Conservation (phyloP, 2,113 vertebrate genomes). For the Lophura nycthemera region DNA sequence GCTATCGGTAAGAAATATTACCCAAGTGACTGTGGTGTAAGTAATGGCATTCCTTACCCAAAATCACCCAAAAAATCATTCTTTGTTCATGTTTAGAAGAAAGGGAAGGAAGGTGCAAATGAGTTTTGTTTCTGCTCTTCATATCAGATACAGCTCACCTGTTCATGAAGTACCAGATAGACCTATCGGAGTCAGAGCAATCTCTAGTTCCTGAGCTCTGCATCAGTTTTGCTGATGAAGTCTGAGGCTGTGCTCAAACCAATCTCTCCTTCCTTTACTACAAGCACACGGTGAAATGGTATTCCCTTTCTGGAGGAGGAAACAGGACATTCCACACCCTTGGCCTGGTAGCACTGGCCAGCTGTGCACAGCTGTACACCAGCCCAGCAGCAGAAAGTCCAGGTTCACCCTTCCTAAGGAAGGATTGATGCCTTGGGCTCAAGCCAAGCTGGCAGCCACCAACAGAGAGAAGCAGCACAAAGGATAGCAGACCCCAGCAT, state of each 20-base stretch:
- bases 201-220: background rate
- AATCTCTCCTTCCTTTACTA: background rate
- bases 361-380: background rate
- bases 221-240: background rate
- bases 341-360: background rate
- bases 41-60: slow-evolving; percentile 50
- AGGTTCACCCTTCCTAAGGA: background rate
- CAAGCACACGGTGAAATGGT: background rate
- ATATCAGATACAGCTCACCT: background rate
- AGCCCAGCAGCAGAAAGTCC: background rate
- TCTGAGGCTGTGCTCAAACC: background rate
- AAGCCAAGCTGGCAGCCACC: background rate
- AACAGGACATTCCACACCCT: background rate
- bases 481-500: background rate
- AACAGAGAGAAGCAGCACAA: fast-evolving
- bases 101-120: background rate
- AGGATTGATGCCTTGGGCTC: background rate
- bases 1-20: slow-evolving; percentile 35
- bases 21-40: slow-evolving; percentile 43
- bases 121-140: background rate
- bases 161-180: background rate
- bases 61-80: background rate
- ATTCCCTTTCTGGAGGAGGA: background rate
- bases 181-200: background rate
- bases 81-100: background rate